Evolutionary conservation across 2,113 vertebrate species (phyloP), one percentile per base, ranked within the genome.

Genomic region (Austrofundulus limnaeus): DNA sequence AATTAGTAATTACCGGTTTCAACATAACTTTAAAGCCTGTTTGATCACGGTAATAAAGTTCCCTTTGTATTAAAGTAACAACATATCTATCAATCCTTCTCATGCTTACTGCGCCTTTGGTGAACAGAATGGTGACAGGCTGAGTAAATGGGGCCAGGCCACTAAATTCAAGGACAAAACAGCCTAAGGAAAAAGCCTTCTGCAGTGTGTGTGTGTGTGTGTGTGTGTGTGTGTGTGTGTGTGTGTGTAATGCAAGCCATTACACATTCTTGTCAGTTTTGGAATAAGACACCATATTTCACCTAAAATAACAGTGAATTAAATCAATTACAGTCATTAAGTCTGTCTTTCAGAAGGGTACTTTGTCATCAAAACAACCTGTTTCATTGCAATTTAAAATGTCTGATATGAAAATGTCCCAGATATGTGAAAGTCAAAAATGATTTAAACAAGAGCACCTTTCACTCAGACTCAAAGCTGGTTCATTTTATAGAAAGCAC

Each of bases 121-220:
- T 78, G 80, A 75, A 76, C 81, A 82, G 77, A 79, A 81, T 77
- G 82, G 60, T 80, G 88, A 84, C 68, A 70, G 70, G 47, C 66
- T 71, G n/a, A 81, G 75, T 70, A 61, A 82, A 83, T 84, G 75
- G 77, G 81, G 76, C 82, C 78, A 75, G 63, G 49, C 53, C 58
- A 72, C 59, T 48, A 60, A 69, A 85, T 74, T 80, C 80, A 88
- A 87, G 89, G 87, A 71, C 84, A 82, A 78, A 83, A 28, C 13
- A 66, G 64, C 71, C 72, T 64, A 55, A 28, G 58, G 58, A 62
- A 78, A 77, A 58, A 70, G 79, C 60, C 60, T 11, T 74, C 53
- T 68, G 47, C 45, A 64, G 52, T 16, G 52, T 14, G 34, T 15
- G 43, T 52, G 56, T 43, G n/a, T n/a, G n/a, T n/a, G n/a, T n/a